Conservation (phyloP, 1,140 invertebrate genomes). For the Macrobrachium nipponense region DNA sequence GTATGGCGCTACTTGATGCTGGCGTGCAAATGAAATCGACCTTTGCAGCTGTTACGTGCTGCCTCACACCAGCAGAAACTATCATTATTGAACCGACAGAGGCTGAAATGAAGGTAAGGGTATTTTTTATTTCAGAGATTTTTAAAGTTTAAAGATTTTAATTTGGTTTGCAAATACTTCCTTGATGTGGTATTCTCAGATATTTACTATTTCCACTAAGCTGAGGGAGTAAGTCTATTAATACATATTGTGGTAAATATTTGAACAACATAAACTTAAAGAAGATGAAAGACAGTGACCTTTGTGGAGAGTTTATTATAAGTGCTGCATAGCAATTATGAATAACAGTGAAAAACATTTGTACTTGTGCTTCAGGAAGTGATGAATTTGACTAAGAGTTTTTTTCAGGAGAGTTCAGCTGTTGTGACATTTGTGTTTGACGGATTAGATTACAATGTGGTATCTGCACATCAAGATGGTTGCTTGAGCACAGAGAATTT, state of each 20-base stretch:
- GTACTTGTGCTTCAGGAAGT: background rate
- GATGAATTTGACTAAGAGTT: background rate
- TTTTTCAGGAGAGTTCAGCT: conserved; percentile 51
- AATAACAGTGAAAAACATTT: too few relatives aligned
- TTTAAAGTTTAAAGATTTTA: background rate
- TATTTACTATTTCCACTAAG: too few relatives aligned
- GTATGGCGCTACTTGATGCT: conserved; percentile 69
- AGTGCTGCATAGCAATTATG: too few relatives aligned
- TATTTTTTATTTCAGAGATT: background rate
- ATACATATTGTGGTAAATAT: too few relatives aligned
- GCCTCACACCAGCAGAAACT: conserved; percentile 66
- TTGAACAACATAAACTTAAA: too few relatives aligned
- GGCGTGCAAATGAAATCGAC: conserved; percentile 68
- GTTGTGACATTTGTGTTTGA: conserved; percentile 57
- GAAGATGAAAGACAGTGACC: too few relatives aligned
- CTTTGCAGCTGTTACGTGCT: conserved; percentile 67
- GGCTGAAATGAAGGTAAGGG: conserved; percentile 66
- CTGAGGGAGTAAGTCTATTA: too few relatives aligned
- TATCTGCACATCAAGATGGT: conserved; percentile 52
- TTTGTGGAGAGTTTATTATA: too few relatives aligned
- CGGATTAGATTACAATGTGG: conserved; percentile 19
- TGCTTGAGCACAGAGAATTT: conserved; percentile 33
- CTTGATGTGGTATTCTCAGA: background rate
- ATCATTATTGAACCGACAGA: conserved; percentile 67
- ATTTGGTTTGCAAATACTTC: background rate